Evolutionary conservation across 2,113 vertebrate species (phyloP), one percentile per base, ranked within the genome.

Genomic region (Syngnathus typhle): DNA sequence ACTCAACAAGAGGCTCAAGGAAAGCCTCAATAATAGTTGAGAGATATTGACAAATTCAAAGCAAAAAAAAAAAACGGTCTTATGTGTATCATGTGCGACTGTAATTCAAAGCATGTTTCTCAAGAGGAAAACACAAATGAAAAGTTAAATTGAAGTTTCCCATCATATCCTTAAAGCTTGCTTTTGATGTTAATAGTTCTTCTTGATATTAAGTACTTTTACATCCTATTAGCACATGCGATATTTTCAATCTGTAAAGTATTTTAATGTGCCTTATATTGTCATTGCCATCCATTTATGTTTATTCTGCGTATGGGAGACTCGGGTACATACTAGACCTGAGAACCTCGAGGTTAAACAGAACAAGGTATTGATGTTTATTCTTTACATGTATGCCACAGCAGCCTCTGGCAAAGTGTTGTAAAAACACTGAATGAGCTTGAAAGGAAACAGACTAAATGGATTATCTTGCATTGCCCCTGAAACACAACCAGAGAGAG

Each of bases 391-490:
- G 77, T 64, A 41, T 52, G 37, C 11, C 27, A 7, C 66, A 44
- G 55, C 58, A 55, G 75, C 71, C 72, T 61, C 46, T 73, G 79
- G 70, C 51, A 77, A 47, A 15, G 46, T 77, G 77, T 81, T 82
- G 70, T 75, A 73, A 80, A 88, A 84, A 79, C 72, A 68, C 67
- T 74, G 74, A 69, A 69, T 49, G 36, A 58, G 64, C 73, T 71
- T 49, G 41, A 7, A 74, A 82, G 70, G 72, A 84, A 83, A 86
- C 64, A 69, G 69, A 72, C 74, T 79, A 56, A 47, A 46, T 73
- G 71, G 81, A 84, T 86, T 79, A 86, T 77, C 68, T 66, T 37
- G n/a, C 67, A 19, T 66, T 54, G 1, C 21, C 55, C 74, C 64
- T 41, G 70, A 79, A 77, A 68, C 71, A 6, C 73, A 79, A 77